A percentile compares a stretch with the other conserved stretches of the same genome.
Evolutionary conservation across 2,888 invertebrate genomes (phyloP).

Genomic region (Callosobruchus maculatus): DNA sequence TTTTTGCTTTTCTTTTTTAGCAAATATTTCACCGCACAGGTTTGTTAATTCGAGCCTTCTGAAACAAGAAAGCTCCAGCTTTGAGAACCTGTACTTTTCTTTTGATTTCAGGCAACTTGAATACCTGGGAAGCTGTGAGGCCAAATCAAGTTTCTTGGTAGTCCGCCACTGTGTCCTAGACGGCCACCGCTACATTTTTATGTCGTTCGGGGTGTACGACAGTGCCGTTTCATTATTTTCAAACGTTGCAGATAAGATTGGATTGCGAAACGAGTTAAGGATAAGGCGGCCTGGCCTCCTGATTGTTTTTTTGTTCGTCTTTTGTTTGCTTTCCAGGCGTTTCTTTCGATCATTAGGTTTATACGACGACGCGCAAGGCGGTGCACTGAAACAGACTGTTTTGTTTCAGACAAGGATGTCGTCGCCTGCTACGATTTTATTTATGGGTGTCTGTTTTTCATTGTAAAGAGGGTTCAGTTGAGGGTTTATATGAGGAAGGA

Average conservation of each 20-base stretch:
- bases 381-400: not conserved
- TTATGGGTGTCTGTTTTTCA: slow-evolving; percentile 3
- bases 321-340: slow-evolving; percentile 9
- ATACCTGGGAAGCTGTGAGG: too few species aligned
- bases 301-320: slow-evolving; percentile 18
- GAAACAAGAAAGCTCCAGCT: too few species aligned
- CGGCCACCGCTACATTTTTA: slow-evolving; percentile 6
- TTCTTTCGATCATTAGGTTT: slow-evolving; percentile 16
- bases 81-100: too few species aligned
- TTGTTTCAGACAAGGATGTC: slow-evolving; percentile 1
- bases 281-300: slow-evolving; percentile 32
- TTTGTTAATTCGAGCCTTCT: too few species aligned
- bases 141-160: not conserved
- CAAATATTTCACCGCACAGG: too few species aligned
- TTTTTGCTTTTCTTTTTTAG: too few species aligned
- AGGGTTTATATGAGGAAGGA: too few species aligned
- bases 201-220: slow-evolving; percentile 5
- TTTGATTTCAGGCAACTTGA: too few species aligned
- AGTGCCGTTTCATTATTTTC: slow-evolving; percentile 43
- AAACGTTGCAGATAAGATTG: slow-evolving; percentile 43
- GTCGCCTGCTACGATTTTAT: slow-evolving; percentile 7
- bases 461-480: not conserved
- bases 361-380: slow-evolving; percentile 5
- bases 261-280: slow-evolving; percentile 35
- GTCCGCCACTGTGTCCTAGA: not conserved